These are phyloP conservation scores for Lordiphosa clarofinis DNA, from an alignment of 1,140 invertebrate genomes.

Conservation along the genomic window DNA sequence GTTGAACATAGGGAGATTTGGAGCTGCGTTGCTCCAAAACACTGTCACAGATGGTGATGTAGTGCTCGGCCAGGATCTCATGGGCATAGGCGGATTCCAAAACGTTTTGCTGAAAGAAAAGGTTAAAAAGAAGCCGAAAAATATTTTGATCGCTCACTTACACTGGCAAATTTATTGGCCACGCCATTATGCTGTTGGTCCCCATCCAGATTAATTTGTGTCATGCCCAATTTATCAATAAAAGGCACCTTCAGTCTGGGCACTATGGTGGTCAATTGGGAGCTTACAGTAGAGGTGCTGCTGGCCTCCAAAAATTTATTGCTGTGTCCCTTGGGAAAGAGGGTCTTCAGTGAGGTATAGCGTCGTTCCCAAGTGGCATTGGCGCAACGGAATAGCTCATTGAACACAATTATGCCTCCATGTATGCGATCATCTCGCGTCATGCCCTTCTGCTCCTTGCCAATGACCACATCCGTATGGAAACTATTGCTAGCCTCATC, in stretches of 20 bases:
- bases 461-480: conserved; percentile 83
- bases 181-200: conserved; percentile 63
- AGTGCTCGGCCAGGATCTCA: conserved; percentile 90
- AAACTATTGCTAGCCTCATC: conserved; percentile 92
- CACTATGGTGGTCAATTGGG: conserved; percentile 70
- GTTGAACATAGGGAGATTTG: conserved; percentile 91
- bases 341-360: conserved; percentile 85
- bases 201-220: conserved; percentile 50
- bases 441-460: conserved; percentile 87
- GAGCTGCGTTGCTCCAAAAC: conserved; percentile 89
- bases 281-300: conserved; percentile 27
- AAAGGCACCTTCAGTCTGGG: conserved; percentile 79
- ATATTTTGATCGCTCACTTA: too few species aligned
- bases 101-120: conserved; percentile 73
- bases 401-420: conserved; percentile 94
- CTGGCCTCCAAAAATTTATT: conserved; percentile 63
- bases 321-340: conserved; percentile 79
- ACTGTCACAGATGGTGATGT: conserved; percentile 89
- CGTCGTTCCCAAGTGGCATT: conserved; percentile 93
- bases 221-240: conserved; percentile 67
- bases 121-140: too few species aligned
- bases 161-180: conserved; percentile 54
- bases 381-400: conserved; percentile 95
- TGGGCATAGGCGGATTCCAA: conserved; percentile 94
- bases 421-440: conserved; percentile 95